Base-by-base conservation (phyloP, 2,888 invertebrate species). In the Macrosoma leucophasiata region DNA sequence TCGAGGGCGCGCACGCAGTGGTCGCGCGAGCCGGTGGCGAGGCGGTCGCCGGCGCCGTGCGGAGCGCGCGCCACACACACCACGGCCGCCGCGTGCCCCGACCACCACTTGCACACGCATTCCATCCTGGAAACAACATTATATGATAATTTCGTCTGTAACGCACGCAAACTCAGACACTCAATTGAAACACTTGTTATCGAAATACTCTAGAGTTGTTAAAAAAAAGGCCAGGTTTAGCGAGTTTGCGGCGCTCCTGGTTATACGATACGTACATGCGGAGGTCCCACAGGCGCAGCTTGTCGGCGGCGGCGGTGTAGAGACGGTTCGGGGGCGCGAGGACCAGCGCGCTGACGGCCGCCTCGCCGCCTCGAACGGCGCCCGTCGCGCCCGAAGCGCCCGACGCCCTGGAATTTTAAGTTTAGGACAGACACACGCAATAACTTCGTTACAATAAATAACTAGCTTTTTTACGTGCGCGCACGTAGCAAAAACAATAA, bases 11-110 rank as follows among this genome's bases (percentile, higher is more conserved):
- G 55, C 26, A 93, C 91, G 56, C 91, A 92, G 73, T 95, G 95
- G 85, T 95, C 95, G 68, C 95, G 94, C 13, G 92, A 92, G 38
- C 93, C 93, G 10, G 93, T 92, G 17, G 91, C 89, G n/a, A 93
- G 88, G 39, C 89, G 75, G 55, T 91, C 91, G 9, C 87, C 87
- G 13, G 71, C 73, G 3, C 79, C 79, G 9, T 43, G 73, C 66
- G 27, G 84, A 70, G 15, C 73, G 53, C 7, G 87, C 7, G 91
- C 90, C 36, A 94, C 77, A 56, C 94, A 94, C 93, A 94, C 94
- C 6, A 95, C 91, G 0, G 93, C 91, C 8, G 94, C 92, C 52
- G 92, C 90, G 72, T 94, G 94, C 0, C 93, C 92, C 21, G 91
- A 89, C 69, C 89, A 90, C 37, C 94, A 68, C 73, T 92, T 92